Percentiles rank a stretch among this genome's conserved stretches.
Conservation (phyloP, 2,113 vertebrate genomes). For the Phalacrocorax carbo region DNA sequence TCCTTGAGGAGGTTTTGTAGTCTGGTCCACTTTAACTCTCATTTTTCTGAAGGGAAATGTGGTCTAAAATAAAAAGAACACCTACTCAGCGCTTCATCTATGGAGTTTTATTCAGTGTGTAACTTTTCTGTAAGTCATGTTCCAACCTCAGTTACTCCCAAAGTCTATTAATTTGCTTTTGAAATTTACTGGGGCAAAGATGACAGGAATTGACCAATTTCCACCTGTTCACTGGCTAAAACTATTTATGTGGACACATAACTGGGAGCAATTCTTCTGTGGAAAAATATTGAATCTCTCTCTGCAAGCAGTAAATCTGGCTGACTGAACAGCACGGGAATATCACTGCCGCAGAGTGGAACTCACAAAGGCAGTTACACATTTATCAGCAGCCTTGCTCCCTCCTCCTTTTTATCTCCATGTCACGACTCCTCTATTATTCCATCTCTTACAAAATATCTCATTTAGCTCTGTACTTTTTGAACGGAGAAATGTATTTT, state of each 20-base stretch:
- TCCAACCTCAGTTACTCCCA: background rate
- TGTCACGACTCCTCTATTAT: background rate
- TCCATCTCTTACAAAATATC: background rate
- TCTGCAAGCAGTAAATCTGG: background rate
- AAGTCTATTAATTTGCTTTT: background rate
- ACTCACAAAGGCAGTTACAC: background rate
- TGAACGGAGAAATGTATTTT: background rate
- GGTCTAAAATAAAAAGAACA: background rate
- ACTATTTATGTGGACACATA: background rate
- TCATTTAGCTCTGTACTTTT: background rate
- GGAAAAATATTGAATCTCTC: background rate
- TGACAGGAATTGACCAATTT: background rate
- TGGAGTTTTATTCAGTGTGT: background rate
- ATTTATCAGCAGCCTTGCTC: background rate
- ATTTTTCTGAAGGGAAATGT: background rate
- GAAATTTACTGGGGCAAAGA: background rate
- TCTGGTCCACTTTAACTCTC: slow-evolving; percentile 7
- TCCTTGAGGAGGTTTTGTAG: slow-evolving; percentile 18
- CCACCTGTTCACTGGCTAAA: background rate
- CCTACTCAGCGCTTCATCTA: background rate
- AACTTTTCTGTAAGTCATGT: background rate
- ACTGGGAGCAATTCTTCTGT: background rate
- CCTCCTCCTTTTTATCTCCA: background rate
- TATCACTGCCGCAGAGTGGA: background rate
- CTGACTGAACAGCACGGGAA: background rate